Evolutionary conservation across 2,888 invertebrate genomes (phyloP).

Genomic region (Kryphioiulus occultus): DNA sequence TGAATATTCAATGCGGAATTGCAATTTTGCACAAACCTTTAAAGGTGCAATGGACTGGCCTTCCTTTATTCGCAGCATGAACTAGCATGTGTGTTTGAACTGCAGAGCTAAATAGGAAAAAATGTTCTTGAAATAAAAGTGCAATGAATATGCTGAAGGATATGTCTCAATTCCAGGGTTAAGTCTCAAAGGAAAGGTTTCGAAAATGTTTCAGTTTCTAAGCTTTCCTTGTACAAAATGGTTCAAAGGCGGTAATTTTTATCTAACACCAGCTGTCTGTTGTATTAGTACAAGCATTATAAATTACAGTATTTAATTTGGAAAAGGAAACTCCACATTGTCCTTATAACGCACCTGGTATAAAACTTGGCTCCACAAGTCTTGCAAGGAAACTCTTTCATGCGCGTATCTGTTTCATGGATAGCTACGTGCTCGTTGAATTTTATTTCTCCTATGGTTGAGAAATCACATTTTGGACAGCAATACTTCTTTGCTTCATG

Average conservation of each 20-base stretch:
- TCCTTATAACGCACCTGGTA: neutral
- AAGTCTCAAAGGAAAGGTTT: too few species aligned
- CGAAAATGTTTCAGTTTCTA: too few species aligned
- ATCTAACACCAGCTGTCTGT: too few species aligned
- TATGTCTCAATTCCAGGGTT: too few species aligned
- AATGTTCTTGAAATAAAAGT: too few species aligned
- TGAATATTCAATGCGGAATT: neutral
- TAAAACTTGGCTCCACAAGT: slow-evolving; percentile 43
- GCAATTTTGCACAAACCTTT: neutral
- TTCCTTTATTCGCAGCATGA: neutral
- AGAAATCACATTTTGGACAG: slow-evolving; percentile 56
- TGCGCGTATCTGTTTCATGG: slow-evolving; percentile 46
- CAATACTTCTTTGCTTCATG: slow-evolving; percentile 58
- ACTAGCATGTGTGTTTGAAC: neutral
- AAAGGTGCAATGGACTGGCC: slow-evolving; percentile 3
- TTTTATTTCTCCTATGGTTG: slow-evolving; percentile 44
- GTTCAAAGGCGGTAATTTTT: too few species aligned
- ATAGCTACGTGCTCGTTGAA: slow-evolving; percentile 48
- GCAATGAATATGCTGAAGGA: too few species aligned
- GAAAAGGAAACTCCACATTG: too few species aligned
- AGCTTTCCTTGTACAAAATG: too few species aligned
- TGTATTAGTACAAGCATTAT: too few species aligned
- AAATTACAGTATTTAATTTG: too few species aligned
- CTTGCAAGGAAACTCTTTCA: slow-evolving; percentile 47
- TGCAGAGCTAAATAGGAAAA: neutral